Base-by-base conservation (phyloP, 2,113 vertebrate species). In the Perca fluviatilis region DNA sequence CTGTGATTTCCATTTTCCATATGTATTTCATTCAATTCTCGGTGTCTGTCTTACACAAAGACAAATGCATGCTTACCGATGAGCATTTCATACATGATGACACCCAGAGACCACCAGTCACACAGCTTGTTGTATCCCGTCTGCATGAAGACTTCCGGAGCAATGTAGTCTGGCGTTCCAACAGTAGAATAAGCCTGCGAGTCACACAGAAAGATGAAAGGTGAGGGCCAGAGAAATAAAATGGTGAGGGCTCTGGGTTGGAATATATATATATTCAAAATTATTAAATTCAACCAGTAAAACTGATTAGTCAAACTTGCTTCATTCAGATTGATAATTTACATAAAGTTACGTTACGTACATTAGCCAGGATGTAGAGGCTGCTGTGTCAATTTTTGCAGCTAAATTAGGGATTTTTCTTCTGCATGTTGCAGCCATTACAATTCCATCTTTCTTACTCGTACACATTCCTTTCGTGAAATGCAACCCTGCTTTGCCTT, bases 21-120 rank as follows among this genome's bases (percentile, higher is more conserved):
- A 60, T 27, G 0, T 3, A 4, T 30, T n/a, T 30, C 6, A 23
- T 57, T 30, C 30, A 27, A 47, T 16, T 70, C 46, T 25, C 47
- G 15, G 7, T 50, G 40, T 27, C 11, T 2, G 40, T 25, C 40
- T 49, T 23, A 16, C 30, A 15, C 3, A 21, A 19, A 61, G 9
- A 13, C 11, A 53, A 11, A 49, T 4, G 46, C 16, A 3, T 25
- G 2, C 87, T 88, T 95, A 99, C 98, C 98, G 91, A 99, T 99
- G 66, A 99, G 93, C 98, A 99, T 99, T 93, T 99, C 98, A 60
- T 99, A 99, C 98, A 99, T 99, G 89, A 99, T 99, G 86, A 99
- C 98, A 30, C 98, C 98, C 93, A 99, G 89, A 78, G 97, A 99
- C 98, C 98, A 99, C 98, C 98, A 99, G 93, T 99, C 98, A 91